Base-by-base conservation (phyloP, 2,888 invertebrate genomes). In the Cylindroiulus punctatus region DNA sequence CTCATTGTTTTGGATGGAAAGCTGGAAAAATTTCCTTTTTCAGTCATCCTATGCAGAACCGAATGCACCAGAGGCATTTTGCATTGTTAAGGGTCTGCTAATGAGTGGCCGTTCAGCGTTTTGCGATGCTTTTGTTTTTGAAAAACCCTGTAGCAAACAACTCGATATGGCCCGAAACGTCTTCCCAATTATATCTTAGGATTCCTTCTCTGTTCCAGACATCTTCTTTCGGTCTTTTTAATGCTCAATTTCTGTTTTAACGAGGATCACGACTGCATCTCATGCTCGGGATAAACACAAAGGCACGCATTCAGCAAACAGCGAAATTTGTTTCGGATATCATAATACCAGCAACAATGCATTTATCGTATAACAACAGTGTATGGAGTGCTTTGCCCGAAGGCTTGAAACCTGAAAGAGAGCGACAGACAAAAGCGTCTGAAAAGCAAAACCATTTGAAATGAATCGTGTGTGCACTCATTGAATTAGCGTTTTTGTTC, bases 291-390 rank as follows among this genome's bases (percentile, higher is more conserved):
- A 76, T 76, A 76, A 76, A 76, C 76, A 76, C 26, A 76, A 76
- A 30, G 30, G 30, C 76, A 76, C 76, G 76, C 26, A 30, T 76
- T 76, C 30, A 30, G 30, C 76, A 76, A 76, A 76, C 76, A 30
- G 76, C 76, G 76, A 76, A 76, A 76, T 76, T 76, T 76, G 76
- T 76, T 76, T 76, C 76, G 76, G 76, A 76, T 76, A 76, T 76
- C 30, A 76, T 76, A 76, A 76, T 76, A 76, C 26, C 76, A 30
- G 30, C 76, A 76, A 76, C 76, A 76, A 76, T 30, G 76, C 76
- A 76, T 76, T 76, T 76, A 76, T 76, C 30, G 76, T 76, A 76
- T 30, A 76, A 76, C 76, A 76, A 76, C 76, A 76, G 30, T 57
- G 22, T 22, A 57, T 57, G 57, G 30, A 76, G 76, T 30, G 76